Conservation (phyloP, 2,113 vertebrate species). For the Dissostichus mawsoni region DNA sequence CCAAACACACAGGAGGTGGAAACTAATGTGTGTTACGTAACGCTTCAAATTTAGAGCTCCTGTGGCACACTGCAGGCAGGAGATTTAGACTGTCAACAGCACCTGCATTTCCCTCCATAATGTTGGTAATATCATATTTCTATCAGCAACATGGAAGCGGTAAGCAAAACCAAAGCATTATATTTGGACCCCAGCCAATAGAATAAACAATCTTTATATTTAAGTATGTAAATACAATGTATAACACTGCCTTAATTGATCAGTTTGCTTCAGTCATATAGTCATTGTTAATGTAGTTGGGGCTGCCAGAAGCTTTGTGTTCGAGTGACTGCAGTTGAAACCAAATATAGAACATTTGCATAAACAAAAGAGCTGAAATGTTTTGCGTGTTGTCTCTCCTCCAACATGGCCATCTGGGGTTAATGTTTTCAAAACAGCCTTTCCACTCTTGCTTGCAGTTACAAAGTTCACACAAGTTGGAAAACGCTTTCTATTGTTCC, state of each 20-base stretch:
- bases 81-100: constrained; percentile 13
- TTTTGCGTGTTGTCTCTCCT: neutral
- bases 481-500: neutral
- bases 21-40: constrained; percentile 37
- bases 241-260: neutral
- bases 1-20: constrained; percentile 28
- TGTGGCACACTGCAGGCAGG: constrained; percentile 10
- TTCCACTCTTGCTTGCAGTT: neutral
- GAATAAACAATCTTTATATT: neutral
- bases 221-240: neutral
- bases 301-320: neutral
- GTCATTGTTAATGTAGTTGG: neutral
- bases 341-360: constrained; percentile 16
- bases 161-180: neutral
- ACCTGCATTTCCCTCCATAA: constrained; percentile 3
- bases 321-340: constrained; percentile 8
- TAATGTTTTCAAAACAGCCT: neutral
- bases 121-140: constrained; percentile 13
- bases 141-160: constrained; percentile 1
- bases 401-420: neutral
- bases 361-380: neutral
- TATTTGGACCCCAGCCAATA: neutral
- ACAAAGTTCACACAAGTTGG: neutral
- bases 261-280: neutral
- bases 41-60: constrained; percentile 7